Evolutionary conservation across 2,888 invertebrate genomes (phyloP).

Genomic region (Parnassius orleans): DNA sequence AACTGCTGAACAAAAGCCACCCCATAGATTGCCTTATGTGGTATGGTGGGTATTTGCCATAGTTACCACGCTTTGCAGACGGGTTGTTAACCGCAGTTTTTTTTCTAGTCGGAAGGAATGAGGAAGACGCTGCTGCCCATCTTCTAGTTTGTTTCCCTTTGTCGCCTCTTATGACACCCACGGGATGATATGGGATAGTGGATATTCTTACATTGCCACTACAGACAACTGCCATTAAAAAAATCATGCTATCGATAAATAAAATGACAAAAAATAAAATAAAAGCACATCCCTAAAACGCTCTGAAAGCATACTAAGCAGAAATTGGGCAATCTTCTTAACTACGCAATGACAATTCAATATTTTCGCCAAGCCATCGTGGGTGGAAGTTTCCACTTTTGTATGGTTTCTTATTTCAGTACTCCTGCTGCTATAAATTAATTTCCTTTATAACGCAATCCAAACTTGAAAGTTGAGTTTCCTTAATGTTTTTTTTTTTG

Average conservation of each 20-base stretch:
- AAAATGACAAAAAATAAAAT: background rate
- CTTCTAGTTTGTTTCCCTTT: too few species aligned
- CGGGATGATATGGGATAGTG: too few species aligned
- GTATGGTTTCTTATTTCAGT: constrained; percentile 21
- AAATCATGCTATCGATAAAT: constrained; percentile 21
- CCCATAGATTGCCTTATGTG: too few species aligned
- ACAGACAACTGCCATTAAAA: background rate
- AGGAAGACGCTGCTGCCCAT: too few species aligned
- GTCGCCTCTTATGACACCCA: too few species aligned
- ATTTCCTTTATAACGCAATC: constrained; percentile 25
- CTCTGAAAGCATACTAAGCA: constrained; percentile 50
- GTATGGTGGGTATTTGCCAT: too few species aligned
- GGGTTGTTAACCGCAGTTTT: too few species aligned
- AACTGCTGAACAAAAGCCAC: too few species aligned
- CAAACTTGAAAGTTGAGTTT: constrained; percentile 19
- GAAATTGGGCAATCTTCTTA: constrained; percentile 65
- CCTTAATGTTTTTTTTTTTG: constrained; percentile 4
- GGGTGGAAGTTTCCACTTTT: constrained; percentile 23
- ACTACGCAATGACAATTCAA: constrained; percentile 62
- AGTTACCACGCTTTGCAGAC: too few species aligned
- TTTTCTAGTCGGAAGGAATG: too few species aligned
- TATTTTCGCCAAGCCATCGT: constrained; percentile 47
- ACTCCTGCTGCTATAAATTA: constrained; percentile 19
- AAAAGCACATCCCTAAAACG: constrained; percentile 40
- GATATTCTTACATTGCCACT: too few species aligned